These are phyloP conservation scores for Gryllus bimaculatus DNA, from an alignment of 1,140 invertebrate species.

Conservation along the genomic window DNA sequence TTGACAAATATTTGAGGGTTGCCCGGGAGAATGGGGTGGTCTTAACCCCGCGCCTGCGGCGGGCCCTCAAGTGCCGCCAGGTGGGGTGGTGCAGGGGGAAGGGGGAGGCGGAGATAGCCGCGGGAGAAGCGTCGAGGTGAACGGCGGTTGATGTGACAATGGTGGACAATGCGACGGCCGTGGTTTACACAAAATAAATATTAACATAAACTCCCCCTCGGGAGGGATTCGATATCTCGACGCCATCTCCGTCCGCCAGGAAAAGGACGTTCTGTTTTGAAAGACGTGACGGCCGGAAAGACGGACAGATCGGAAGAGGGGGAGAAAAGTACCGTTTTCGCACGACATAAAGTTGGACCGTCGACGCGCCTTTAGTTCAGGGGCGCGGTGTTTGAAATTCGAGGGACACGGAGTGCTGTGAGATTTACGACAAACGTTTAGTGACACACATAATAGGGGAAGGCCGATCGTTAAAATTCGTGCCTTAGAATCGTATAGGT, in stretches of 20 bases:
- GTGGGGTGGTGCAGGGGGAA: neutral
- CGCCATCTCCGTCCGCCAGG: neutral
- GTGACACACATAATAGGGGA: too few species aligned
- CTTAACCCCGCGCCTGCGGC: neutral
- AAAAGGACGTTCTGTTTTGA: neutral
- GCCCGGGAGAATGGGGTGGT: neutral
- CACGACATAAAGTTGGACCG: neutral
- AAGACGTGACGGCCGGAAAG: neutral
- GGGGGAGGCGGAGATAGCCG: neutral
- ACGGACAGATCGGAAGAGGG: neutral
- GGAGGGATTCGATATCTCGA: neutral
- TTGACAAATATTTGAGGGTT: slow-evolving; percentile 5
- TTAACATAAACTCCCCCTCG: neutral
- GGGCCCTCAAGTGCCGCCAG: neutral
- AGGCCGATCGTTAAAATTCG: too few species aligned
- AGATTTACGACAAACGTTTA: too few species aligned
- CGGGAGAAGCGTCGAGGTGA: neutral
- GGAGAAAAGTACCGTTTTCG: neutral
- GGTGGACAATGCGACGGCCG: neutral
- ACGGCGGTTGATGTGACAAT: neutral
- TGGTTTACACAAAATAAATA: neutral
- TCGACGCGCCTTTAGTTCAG: neutral
- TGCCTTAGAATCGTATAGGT: too few species aligned
- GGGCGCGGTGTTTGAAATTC: too few species aligned
- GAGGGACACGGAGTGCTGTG: too few species aligned